Base-by-base conservation (phyloP, 2,888 invertebrate species). In the Ceraclea dissimilis region DNA sequence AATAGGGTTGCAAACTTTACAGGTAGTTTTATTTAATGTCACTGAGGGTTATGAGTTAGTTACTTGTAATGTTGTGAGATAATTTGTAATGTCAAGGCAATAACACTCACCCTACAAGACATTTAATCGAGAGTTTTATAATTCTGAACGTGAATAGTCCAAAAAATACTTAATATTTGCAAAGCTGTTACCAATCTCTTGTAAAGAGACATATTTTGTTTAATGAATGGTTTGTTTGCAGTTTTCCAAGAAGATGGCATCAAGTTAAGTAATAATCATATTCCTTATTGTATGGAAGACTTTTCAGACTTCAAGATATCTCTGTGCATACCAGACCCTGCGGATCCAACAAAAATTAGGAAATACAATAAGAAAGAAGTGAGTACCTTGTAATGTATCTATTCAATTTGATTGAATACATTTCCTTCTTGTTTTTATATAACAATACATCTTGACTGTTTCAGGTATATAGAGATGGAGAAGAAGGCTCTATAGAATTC, bases 341-440 rank as follows among this genome's bases (percentile, higher is more conserved):
- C 75, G 47, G 83, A 84, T 67, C 74, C 80, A 49, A 78, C 75
- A 1, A 80, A 81, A 69, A 76, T 78, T 63, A 75, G 83, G 39
- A 85, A 84, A 81, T 88, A 88, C 69, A 82, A 83, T 66, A 86
- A 87, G 68, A 69, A 79, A 62, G 76, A 81, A 72, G 83, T 80
- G 68, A 64, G 26, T 26, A 26, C 26, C 13, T 16, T 26, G 39
- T 16, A 8, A 39, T 26, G 26, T 26, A 39, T 2, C 5, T 39
- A 2, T 13, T 39, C 13, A 13, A 16, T 39, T 4, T 39, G 5
- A 13, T 39, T 39, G 16, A 39, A 13, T 39, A 39, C 13, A 8
- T 16, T 39, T 13, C 5, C 39, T 20, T n/a, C 4, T 20, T 47
- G 18, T 18, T 47, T 47, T 17, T 20, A 18, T 47, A 18, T 20